Percentiles rank a stretch among this genome's conserved stretches.
phyloP scores from a whole-genome alignment of 2,113 vertebrate genomes.

The Lucifuga dentata region DNA sequence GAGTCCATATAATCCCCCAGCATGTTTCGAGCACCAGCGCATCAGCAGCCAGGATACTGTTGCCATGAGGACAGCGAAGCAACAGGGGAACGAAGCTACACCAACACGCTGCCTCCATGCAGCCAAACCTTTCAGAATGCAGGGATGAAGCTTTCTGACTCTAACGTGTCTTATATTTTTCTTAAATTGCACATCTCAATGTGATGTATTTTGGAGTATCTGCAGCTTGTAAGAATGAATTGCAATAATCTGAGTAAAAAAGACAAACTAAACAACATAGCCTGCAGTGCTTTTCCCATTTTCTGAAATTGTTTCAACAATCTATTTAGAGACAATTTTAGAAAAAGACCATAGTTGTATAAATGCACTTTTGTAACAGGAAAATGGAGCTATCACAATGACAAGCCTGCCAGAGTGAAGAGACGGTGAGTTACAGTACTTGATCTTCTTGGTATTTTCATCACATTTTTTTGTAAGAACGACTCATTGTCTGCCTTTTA shows the following conservation, averaged over 20 bases:
- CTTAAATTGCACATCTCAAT: conserved; percentile 21
- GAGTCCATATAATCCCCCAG: conserved; percentile 75
- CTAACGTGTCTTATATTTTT: conserved; percentile 11
- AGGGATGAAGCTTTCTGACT: conserved; percentile 26
- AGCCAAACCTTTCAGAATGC: conserved; percentile 18
- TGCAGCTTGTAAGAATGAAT: background rate
- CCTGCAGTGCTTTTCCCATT: conserved; percentile 8
- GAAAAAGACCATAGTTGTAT: background rate
- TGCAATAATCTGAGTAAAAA: background rate
- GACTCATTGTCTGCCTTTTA: conserved; percentile 1
- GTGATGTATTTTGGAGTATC: conserved; percentile 20
- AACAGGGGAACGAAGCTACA: conserved; percentile 46
- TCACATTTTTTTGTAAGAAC: too few relatives aligned
- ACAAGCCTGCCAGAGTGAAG: conserved; percentile 40
- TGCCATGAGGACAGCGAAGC: conserved; percentile 69
- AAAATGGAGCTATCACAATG: conserved; percentile 33
- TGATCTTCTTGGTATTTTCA: conserved; percentile 9
- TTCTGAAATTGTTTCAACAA: background rate
- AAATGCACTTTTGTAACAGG: background rate
- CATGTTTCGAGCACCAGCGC: conserved; percentile 47
- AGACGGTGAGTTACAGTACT: conserved; percentile 64
- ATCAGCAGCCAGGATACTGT: conserved; percentile 59
- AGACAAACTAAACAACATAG: background rate
- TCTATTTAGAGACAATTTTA: background rate
- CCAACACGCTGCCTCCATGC: conserved; percentile 28